Conservation (phyloP, 2,113 vertebrate species). For the Saiga tatarica region DNA sequence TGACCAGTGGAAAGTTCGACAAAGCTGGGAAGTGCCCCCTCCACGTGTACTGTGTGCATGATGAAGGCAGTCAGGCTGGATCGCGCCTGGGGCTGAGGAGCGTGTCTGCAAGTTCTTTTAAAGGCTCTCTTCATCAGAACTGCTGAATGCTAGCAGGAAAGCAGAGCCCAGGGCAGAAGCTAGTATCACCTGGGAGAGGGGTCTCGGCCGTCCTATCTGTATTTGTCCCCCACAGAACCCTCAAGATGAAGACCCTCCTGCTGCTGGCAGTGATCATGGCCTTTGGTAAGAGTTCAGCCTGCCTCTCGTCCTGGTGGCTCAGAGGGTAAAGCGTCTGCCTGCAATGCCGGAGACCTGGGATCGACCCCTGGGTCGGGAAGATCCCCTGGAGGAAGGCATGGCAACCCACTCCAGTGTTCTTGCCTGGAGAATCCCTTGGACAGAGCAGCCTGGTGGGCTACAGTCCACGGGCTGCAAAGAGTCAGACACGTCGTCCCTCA, state of each 20-base stretch:
- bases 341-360: fast-evolving
- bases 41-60: background rate
- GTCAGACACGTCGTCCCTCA: background rate
- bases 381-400: background rate
- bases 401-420: background rate
- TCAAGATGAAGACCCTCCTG: slow-evolving; percentile 70
- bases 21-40: background rate
- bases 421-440: background rate
- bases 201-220: fast-evolving
- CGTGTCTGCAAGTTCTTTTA: background rate
- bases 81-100: background rate
- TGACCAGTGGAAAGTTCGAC: background rate
- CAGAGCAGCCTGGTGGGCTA: background rate
- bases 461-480: background rate
- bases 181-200: background rate
- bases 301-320: background rate
- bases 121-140: background rate
- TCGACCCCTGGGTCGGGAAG: background rate
- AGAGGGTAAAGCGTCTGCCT: background rate
- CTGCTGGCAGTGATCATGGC: background rate
- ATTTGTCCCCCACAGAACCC: background rate
- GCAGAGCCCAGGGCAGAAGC: background rate
- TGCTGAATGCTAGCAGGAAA: background rate
- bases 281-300: slow-evolving; percentile 64
- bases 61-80: background rate